Evolutionary conservation across 1,140 invertebrate species (phyloP), one percentile per base, ranked within the genome.

Genomic region (Drosophila orosa): DNA sequence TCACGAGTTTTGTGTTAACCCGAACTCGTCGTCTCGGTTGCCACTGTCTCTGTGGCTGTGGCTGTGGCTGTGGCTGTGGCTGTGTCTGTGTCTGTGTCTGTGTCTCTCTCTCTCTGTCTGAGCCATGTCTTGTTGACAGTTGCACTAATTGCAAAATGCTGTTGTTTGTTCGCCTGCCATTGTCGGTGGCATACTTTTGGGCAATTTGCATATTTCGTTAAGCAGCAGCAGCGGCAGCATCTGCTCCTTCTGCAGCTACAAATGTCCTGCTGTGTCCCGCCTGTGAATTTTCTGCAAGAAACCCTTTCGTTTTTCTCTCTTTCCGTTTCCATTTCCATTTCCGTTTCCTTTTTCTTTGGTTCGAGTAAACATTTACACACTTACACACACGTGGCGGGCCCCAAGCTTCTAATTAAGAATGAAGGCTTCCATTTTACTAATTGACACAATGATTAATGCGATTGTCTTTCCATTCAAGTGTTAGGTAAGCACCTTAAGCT

Each of bases 131-230:
- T 82, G 82, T 82, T 87, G 82, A 86, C 82, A 87, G 83, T 86
- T 86, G 83, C 82, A 86, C 82, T 86, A 86, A 86, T 87, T 86
- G 83, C 82, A 67, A 87, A 86, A 86, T 82, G 78, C 83, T 86
- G 82, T 85, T 86, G 82, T 85, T 87, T 87, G 71, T 52, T 78
- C 55, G 52, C 33, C 57, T 60, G 45, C 55, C 73, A 59, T 62
- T 85, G 78, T 85, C 69, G 63, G 22, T 71, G 52, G 83, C 79
- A 79, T 58, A 82, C 83, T 86, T 81, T 87, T 76, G 72, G 82
- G 55, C 79, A 86, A 83, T 86, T 86, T 86, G 84, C 82, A 86
- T 86, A 87, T 86, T 86, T 79, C 75, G 82, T 87, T 86, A 87
- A 86, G 83, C 79, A 87, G 81, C 19, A 27, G 17, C 27, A 62